phyloP scores from a whole-genome alignment of 2,797 vertebrate species.

The Selene dorsalis region DNA sequence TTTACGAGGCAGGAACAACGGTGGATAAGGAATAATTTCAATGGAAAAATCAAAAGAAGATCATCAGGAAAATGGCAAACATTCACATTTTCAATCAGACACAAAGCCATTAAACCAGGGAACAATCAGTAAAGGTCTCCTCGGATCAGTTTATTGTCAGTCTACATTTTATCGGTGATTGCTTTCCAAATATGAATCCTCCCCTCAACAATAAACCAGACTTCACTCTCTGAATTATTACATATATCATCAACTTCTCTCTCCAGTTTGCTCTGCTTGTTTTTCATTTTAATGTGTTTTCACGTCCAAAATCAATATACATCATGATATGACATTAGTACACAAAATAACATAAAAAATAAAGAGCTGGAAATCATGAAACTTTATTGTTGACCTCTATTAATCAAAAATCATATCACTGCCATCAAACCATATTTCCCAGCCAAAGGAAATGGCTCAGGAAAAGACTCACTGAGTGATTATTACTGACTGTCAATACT shows the following conservation, averaged over 20 bases:
- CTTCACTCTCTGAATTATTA: background rate
- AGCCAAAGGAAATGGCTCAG: too few species aligned
- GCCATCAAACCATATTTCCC: too few species aligned
- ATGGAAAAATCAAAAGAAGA: background rate
- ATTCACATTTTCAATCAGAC: background rate
- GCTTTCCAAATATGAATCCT: background rate
- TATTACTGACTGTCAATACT: too few species aligned
- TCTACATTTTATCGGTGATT: background rate
- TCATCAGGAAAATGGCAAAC: background rate
- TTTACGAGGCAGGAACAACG: slow-evolving; percentile 13
- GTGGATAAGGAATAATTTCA: background rate
- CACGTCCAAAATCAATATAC: background rate
- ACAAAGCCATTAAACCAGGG: background rate
- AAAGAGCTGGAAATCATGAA: too few species aligned
- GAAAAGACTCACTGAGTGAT: too few species aligned
- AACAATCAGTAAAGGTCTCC: background rate
- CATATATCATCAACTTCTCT: background rate
- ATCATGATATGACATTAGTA: background rate
- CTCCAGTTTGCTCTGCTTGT: background rate
- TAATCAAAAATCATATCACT: too few species aligned
- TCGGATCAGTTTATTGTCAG: background rate
- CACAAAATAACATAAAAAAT: background rate
- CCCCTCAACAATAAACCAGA: background rate
- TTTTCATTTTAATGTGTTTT: background rate
- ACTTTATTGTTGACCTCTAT: too few species aligned